phyloP scores from a whole-genome alignment of 2,888 invertebrate species.

The Nephrotoma appendiculata region DNA sequence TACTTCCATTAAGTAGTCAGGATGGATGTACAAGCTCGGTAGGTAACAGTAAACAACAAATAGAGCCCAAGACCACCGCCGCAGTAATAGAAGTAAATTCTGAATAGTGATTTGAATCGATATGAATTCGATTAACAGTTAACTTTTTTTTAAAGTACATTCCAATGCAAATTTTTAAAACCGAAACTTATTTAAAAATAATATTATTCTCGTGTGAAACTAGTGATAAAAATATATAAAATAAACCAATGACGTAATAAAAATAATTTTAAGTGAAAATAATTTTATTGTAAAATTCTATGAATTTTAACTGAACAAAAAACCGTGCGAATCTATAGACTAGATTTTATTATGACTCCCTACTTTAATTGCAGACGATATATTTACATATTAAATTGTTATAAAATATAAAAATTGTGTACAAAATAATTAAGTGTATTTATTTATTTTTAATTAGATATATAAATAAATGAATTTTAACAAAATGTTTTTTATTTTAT shows the following conservation, averaged over 20 bases:
- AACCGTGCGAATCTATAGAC: not conserved
- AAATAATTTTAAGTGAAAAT: not conserved
- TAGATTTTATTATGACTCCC: not conserved
- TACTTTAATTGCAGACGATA: not conserved
- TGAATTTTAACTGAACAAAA: not conserved
- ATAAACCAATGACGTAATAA: not conserved
- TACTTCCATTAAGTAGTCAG: slow-evolving; percentile 9
- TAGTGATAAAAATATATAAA: not conserved
- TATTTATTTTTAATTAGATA: not conserved
- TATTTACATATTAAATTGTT: not conserved
- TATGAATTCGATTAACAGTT: not conserved
- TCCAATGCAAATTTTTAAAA: not conserved
- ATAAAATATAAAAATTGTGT: not conserved
- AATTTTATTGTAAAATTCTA: not conserved
- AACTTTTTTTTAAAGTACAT: not conserved
- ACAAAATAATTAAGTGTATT: slow-evolving; percentile 3
- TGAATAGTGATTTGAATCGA: not conserved
- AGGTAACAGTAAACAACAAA: not conserved
- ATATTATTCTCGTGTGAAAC: not conserved
- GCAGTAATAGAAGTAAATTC: not conserved
- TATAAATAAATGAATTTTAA: not conserved
- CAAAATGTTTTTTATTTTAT: no score
- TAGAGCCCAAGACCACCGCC: not conserved
- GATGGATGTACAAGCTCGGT: slow-evolving; percentile 6
- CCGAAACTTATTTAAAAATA: not conserved